These are phyloP conservation scores for Apostichopus californicus DNA, from an alignment of 35 echinoderm and acorn worm species.

Conservation along the genomic window DNA sequence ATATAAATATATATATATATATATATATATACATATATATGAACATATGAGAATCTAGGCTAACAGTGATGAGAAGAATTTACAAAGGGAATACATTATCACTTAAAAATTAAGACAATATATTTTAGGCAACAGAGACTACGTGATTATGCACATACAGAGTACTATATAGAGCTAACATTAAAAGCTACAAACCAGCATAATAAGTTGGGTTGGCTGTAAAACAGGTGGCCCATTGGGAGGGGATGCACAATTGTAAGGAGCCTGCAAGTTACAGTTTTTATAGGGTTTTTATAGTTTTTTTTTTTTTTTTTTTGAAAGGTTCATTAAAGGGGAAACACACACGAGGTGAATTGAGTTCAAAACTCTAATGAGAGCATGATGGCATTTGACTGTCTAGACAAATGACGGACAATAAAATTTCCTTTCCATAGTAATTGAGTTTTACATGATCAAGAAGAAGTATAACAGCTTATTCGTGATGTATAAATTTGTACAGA, in stretches of 20 bases:
- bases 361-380: neutral
- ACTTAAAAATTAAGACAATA: too few species aligned
- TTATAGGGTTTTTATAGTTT: neutral
- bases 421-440: neutral
- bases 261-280: neutral
- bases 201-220: neutral
- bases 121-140: too few species aligned
- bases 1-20: too few species aligned
- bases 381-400: neutral
- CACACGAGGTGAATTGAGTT: neutral
- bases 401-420: neutral
- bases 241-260: neutral
- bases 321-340: neutral
- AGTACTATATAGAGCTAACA: neutral
- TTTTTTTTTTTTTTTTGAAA: neutral
- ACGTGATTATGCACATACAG: neutral
- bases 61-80: too few species aligned
- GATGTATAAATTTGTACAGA: too few species aligned
- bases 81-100: too few species aligned
- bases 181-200: neutral
- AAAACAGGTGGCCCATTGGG: neutral
- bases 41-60: too few species aligned
- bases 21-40: too few species aligned
- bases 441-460: too few species aligned
- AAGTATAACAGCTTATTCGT: too few species aligned